Evolutionary conservation across 2,888 invertebrate species (phyloP).

Genomic region (Caradrina kadenii): DNA sequence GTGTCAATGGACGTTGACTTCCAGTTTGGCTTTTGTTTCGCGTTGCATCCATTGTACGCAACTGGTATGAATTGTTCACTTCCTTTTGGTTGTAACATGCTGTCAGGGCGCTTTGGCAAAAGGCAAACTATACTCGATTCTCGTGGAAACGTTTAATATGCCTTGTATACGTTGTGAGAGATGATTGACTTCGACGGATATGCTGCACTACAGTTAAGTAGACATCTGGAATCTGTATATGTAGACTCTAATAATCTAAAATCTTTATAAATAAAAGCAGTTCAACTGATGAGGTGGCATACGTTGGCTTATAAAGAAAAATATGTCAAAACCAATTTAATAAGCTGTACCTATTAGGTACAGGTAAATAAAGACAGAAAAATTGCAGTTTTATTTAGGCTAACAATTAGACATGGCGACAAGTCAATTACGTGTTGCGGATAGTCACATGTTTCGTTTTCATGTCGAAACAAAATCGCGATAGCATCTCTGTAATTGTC

Average conservation of each 20-base stretch:
- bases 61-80: conserved; percentile 69
- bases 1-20: conserved; percentile 73
- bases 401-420: conserved; percentile 65
- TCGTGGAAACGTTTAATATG: conserved; percentile 47
- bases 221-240: neutral
- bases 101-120: conserved; percentile 37
- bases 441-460: conserved; percentile 55
- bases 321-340: conserved; percentile 5
- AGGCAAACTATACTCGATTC: conserved; percentile 50
- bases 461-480: conserved; percentile 55
- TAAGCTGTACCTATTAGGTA: neutral
- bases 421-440: conserved; percentile 66
- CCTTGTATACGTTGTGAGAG: conserved; percentile 18
- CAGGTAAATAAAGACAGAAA: conserved; percentile 9
- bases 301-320: neutral
- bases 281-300: neutral
- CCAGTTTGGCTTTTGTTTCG: conserved; percentile 70
- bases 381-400: conserved; percentile 49
- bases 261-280: no score
- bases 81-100: conserved; percentile 61
- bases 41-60: conserved; percentile 60
- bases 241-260: neutral
- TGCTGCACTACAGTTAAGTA: conserved; percentile 5
- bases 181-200: conserved; percentile 27
- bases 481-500: conserved; percentile 59